Percentiles rank a stretch among this genome's conserved stretches.
Evolutionary conservation across 2,113 vertebrate genomes (phyloP).

Genomic region (Notothenia coriiceps): DNA sequence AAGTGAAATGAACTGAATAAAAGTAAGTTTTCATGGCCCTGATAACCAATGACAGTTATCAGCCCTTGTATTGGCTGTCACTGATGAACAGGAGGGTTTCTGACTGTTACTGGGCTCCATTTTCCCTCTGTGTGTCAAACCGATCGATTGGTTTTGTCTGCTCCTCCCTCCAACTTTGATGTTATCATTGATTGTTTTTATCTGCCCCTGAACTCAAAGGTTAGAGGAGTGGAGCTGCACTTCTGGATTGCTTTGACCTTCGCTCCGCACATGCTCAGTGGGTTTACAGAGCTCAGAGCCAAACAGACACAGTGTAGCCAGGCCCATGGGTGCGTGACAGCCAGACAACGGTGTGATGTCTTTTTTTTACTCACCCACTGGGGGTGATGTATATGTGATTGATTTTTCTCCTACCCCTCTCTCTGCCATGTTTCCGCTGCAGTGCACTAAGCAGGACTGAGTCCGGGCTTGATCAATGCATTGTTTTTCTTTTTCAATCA

Average conservation of each 20-base stretch:
- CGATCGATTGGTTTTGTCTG: conserved; percentile 77
- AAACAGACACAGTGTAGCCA: conserved; percentile 70
- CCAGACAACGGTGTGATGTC: conserved; percentile 79
- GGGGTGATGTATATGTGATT: conserved; percentile 84
- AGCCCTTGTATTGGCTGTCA: conserved; percentile 30
- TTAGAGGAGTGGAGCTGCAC: conserved; percentile 75
- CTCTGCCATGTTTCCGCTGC: conserved; percentile 76
- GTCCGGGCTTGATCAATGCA: conserved; percentile 84
- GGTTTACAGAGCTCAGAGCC: conserved; percentile 67
- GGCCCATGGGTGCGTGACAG: conserved; percentile 79
- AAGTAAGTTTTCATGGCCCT: conserved; percentile 5
- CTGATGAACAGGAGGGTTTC: conserved; percentile 45
- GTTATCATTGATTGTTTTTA: conserved; percentile 79
- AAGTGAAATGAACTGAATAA: background rate
- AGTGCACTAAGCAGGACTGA: conserved; percentile 79
- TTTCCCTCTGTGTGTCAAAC: conserved; percentile 70
- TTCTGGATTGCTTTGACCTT: conserved; percentile 84
- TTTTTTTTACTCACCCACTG: conserved; percentile 75
- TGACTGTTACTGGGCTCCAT: conserved; percentile 53
- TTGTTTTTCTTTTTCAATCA: conserved; percentile 85
- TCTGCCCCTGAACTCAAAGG: conserved; percentile 81
- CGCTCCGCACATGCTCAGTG: conserved; percentile 79
- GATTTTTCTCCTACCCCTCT: conserved; percentile 78
- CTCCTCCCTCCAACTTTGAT: conserved; percentile 79
- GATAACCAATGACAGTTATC: conserved; percentile 12